Base-by-base conservation (phyloP, 2,113 vertebrate genomes). In the Odontophorus gujanensis region DNA sequence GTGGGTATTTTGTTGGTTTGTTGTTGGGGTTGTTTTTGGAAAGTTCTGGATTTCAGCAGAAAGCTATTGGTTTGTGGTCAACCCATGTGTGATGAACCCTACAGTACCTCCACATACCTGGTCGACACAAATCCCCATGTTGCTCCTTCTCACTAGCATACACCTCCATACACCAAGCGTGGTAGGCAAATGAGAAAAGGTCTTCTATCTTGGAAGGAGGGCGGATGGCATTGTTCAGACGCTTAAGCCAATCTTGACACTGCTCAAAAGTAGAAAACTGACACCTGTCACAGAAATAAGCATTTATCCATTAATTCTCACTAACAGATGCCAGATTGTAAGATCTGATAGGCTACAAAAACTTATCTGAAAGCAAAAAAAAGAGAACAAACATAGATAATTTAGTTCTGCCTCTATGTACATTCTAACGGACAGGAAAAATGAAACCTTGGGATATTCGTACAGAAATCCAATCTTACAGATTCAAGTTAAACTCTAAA, bases 231-330 rank as follows among this genome's bases (percentile, higher is more conserved):
- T 92, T 97, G 67, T 97, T 98, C 80, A 99, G 97, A 71, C 99
- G 98, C 96, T 99, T 99, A 58, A 99, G 96, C 99, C 99, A 99
- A 62, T 99, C 99, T 96, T 99, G 99, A 96, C 99, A 99, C 96
- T 99, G 99, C 97, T 99, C 99, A 69, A 99, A 99, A n/a, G 98
- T 99, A 90, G 98, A 98, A 81, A 99, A 99, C 98, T 99, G 99
- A 97, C 99, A 99, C 98, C 99, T 99, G 95, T 26, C 48, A 57
- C 94, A 96, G 93, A 66, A 21, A 81, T 69, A 96, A 96, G 96
- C 59, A 96, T 36, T 22, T 7, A 8, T 6, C 0, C 19, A 53
- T 62, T 28, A 92, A 76, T 47, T 20, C 5, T 43, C 68, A 59
- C 67, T 20, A 34, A 51, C 36, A 69, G 79, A 66, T 34, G 47